Evolutionary conservation across 2,888 invertebrate species (phyloP), one percentile per base, ranked within the genome.

Genomic region (Bombylius major): DNA sequence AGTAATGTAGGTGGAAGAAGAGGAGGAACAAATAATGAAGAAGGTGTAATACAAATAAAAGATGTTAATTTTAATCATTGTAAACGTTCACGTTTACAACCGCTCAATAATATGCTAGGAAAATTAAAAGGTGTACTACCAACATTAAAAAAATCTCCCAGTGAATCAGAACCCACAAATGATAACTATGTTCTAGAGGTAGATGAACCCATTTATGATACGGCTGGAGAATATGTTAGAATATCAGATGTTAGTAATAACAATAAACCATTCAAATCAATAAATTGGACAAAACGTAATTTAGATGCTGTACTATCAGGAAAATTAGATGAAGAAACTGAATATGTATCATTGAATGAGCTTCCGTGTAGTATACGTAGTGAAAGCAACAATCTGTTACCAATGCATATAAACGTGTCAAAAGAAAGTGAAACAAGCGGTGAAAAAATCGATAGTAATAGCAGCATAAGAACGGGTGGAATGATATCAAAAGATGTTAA

Each of bases 191-290:
- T 32, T 32, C 31, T 47, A 8, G 14, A 23, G 14, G 14, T 42
- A 31, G 46, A 56, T 46, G 50, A 49, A 31, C 55, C 53, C 13
- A 67, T 71, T 55, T 73, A 75, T 59, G 73, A 73, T 59, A 57
- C 67, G 49, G 69, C 69, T 49, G 90, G 89, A 62, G 90, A 90
- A 76, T 90, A 90, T 72, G 90, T 90, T 11, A 89, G 89, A 52
- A 87, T 90, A 66, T 85, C 89, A 47, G 89, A 90, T 72, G 83
- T 87, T 56, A 82, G 83, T 69, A 87, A 87, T 70, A 87, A 87
- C 67, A 87, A 88, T 67, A 82, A 84, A 48, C 39, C 55, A 4
- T 23, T 47, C 6, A 55, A 50, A 47, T 9, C 50, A 36, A 42
- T 42, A 42, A 42, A 42, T 11, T 42, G 39, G 39, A 42, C 85